Base-by-base conservation (phyloP, 1,140 invertebrate species). In the Caenorhabditis remanei region DNA sequence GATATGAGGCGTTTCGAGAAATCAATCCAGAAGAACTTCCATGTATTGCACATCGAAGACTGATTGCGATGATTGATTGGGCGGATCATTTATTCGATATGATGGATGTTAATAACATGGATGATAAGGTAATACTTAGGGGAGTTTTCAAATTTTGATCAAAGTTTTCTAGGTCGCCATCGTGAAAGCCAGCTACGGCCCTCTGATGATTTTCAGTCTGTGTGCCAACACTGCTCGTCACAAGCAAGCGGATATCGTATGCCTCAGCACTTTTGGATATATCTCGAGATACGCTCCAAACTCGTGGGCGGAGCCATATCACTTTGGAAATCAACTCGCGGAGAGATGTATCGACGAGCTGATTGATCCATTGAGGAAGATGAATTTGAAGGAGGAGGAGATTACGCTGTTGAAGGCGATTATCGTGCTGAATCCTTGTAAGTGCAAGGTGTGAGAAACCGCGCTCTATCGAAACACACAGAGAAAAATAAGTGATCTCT, bases 321-420 rank as follows among this genome's bases (percentile, higher is more conserved):
- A 92, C 79, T 89, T 92, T 43, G 90, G 88, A 55, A 93, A 93
- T 83, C 89, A 89, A 24, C 67, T 92, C 40, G 92, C 92, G 32
- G 92, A 93, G n/a, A 58, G 92, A 61, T 84, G 89, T 19, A 67
- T 92, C 21, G 91, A 92, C 61, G 91, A 92, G 61, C 84, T 92
- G 11, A 90, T 92, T 16, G 90, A 89, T 41, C 91, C 91, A 41
- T 91, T 92, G 67, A 63, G 90, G 32, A 87, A 90, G 56, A 92
- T 92, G 87, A 91, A 93, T 82, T 87, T 92, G 50, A 93, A 91
- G 87, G 91, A 92, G n/a, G 92, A 93, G 63, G 91, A 92, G 85
- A 85, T 90, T 19, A 87, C 90, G n/a, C 79, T 93, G 14, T 87
- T 92, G 85, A 93, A 93, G 84, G 92, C 91, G 7, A 92, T 92